Conservation (phyloP, 2,888 invertebrate species). For the Baronia brevicornis region DNA sequence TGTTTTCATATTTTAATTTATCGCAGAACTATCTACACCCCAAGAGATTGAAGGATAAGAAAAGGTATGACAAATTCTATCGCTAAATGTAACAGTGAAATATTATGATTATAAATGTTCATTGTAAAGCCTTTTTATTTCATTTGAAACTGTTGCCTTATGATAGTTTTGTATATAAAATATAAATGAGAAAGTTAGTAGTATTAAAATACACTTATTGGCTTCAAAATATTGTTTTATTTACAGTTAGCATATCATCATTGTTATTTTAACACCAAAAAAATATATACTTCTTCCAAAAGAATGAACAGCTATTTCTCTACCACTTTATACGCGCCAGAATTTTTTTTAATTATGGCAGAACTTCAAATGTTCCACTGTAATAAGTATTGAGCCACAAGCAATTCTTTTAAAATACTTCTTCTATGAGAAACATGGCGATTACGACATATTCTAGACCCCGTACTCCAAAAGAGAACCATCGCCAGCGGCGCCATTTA, state of each 20-base stretch:
- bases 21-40: neutral
- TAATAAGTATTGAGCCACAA: too few relatives aligned
- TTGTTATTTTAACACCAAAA: constrained; percentile 5
- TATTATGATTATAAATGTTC: constrained; percentile 32
- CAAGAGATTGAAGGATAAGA: constrained; percentile 9
- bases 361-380: too few relatives aligned
- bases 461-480: too few relatives aligned
- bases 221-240: constrained; percentile 54
- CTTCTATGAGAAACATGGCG: too few relatives aligned
- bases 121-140: constrained; percentile 52
- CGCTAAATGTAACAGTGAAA: constrained; percentile 34
- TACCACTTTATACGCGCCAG: too few relatives aligned
- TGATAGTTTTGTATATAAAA: constrained; percentile 72
- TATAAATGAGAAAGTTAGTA: constrained; percentile 63
- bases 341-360: too few relatives aligned
- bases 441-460: too few relatives aligned
- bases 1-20: neutral
- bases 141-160: constrained; percentile 71
- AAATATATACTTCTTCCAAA: too few relatives aligned
- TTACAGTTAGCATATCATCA: constrained; percentile 27
- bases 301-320: too few relatives aligned
- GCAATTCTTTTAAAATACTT: too few relatives aligned
- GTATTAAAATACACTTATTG: constrained; percentile 70
- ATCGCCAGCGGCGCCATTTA: too few relatives aligned
- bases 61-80: constrained; percentile 39